Percentiles rank a stretch among this genome's conserved stretches.
Conservation (phyloP, 2,888 invertebrate species). For the Acanthacorydalis orientalis region DNA sequence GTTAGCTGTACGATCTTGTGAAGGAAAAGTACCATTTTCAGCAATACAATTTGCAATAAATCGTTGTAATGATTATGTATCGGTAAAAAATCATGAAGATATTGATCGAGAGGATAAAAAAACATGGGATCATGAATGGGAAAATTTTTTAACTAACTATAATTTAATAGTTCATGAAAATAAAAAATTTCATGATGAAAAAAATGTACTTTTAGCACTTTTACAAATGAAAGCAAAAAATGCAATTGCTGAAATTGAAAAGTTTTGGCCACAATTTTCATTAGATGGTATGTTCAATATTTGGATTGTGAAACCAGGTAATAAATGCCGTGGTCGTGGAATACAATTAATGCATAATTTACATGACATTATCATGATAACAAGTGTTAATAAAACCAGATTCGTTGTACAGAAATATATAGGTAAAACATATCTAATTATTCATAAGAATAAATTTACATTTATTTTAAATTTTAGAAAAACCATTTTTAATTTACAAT, state of each 20-base stretch:
- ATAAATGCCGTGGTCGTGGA: conserved; percentile 81
- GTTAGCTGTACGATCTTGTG: conserved; percentile 32
- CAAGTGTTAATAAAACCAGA: conserved; percentile 56
- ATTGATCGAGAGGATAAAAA: conserved; percentile 41
- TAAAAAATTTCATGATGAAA: conserved; percentile 11
- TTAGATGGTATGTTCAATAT: conserved; percentile 76
- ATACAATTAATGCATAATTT: conserved; percentile 74
- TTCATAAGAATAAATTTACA: neutral
- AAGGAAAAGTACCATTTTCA: conserved; percentile 54
- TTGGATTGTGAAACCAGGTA: conserved; percentile 92
- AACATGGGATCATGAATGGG: conserved; percentile 81
- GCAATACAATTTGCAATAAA: conserved; percentile 68
- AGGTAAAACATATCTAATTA: conserved; percentile 35
- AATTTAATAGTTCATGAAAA: conserved; percentile 49
- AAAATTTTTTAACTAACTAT: conserved; percentile 59
- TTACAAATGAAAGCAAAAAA: conserved; percentile 37
- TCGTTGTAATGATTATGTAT: conserved; percentile 62
- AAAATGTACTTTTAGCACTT: conserved; percentile 21
- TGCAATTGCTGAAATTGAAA: conserved; percentile 45
- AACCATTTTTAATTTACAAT: conserved; percentile 71
- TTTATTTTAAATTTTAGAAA: conserved; percentile 41
- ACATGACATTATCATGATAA: conserved; percentile 61
- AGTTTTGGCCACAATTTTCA: conserved; percentile 66
- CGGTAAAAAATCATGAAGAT: conserved; percentile 57
- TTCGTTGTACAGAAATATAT: conserved; percentile 94